Conservation (phyloP, 2,888 invertebrate species). For the Dasypolia templi region DNA sequence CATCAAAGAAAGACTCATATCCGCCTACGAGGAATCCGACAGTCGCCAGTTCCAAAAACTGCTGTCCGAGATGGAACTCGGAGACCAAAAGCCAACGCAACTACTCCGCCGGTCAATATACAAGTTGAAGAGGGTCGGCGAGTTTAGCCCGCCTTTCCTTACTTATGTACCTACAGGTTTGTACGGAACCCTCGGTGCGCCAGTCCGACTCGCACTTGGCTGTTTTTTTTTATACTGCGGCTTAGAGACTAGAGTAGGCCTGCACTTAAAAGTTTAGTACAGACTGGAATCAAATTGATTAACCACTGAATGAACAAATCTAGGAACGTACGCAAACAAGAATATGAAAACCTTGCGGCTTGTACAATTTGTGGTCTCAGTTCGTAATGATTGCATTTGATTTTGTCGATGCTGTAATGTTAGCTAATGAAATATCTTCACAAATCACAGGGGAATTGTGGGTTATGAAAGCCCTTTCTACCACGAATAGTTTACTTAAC, state of each 20-base stretch:
- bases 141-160: no score
- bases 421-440: constrained; percentile 51
- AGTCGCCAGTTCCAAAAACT: no score
- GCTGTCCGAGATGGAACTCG: no score
- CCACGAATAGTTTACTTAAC: neutral
- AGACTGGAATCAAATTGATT: neutral
- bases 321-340: constrained; percentile 46
- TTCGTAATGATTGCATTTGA: constrained; percentile 34
- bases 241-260: neutral
- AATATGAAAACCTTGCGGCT: constrained; percentile 46
- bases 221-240: neutral
- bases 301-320: constrained; percentile 20
- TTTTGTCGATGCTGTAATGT: constrained; percentile 31
- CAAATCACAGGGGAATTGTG: constrained; percentile 31
- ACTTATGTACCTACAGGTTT: no score
- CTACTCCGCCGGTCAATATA: no score
- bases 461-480: constrained; percentile 16
- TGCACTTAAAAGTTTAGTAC: neutral
- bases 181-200: no score
- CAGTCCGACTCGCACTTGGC: neutral
- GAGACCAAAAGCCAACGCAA: no score
- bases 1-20: no score
- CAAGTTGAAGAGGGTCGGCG: no score
- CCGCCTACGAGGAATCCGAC: no score
- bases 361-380: constrained; percentile 47